Evolutionary conservation across 2,113 vertebrate genomes (phyloP), one percentile per base, ranked within the genome.

Genomic region (Pongo abelii): DNA sequence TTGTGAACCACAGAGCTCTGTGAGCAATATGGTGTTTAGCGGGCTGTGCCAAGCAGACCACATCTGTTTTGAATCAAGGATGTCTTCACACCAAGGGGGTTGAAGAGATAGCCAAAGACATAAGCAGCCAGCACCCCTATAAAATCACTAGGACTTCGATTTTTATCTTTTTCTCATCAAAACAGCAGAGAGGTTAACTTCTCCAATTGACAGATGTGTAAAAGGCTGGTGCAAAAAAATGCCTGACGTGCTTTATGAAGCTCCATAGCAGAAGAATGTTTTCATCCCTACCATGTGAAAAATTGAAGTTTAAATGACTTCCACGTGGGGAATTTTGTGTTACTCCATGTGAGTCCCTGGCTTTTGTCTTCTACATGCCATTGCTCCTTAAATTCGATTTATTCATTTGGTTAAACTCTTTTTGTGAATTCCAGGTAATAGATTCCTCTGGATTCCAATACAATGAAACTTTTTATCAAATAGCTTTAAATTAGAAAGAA

Each of bases 111-210:
- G 83, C 83, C 81, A 95, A 94, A 92, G 67, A 95, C 57, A 92
- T 38, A 48, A 85, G 55, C 91, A 94, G 78, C 85, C 61, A 57
- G 67, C 16, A 35, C 78, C 35, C 77, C 91, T 86, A 89, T 97
- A 97, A 97, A 98, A 95, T 96, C 94, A 84, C 74, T 72, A 94
- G 67, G 78, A 92, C 94, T 96, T 96, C 32, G 32, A 80, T 97
- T 97, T 96, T 97, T 97, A 98, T 97, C 96, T 96, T 90, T 95
- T 55, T 83, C 92, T 96, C 95, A 97, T 97, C 74, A 89, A 93
- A 97, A 97, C 69, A 93, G 61, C 91, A 93, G 67, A 95, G 25
- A 96, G 79, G 92, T 96, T 94, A 96, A 96, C 78, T 95, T 97
- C 89, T 95, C 86, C 94, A 96, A 38, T 50, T 70, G 93, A 94